Conservation (phyloP, 2,888 invertebrate species). For the Antheraea yamamai region DNA sequence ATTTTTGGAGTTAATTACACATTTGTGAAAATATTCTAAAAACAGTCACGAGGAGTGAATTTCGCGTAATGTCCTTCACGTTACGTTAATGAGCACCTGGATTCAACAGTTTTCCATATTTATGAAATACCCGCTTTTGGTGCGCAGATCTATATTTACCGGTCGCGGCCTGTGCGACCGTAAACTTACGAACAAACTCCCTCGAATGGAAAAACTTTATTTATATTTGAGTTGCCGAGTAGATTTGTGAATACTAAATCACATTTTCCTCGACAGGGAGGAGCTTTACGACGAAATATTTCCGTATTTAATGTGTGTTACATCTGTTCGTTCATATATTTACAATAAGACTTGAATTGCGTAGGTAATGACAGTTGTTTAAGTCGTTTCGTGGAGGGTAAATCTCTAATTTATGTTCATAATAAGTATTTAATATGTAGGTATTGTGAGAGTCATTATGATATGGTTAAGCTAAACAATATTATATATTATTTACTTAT, state of each 20-base stretch:
- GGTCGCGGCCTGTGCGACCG: conserved; percentile 53
- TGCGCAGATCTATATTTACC: conserved; percentile 71
- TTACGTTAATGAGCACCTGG: conserved; percentile 32
- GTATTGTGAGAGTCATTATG: too few relatives aligned
- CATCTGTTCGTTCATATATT: conserved; percentile 14
- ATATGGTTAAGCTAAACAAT: too few relatives aligned
- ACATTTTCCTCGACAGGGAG: conserved; percentile 18
- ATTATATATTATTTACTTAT: too few relatives aligned
- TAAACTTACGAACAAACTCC: conserved; percentile 65
- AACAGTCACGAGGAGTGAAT: not conserved
- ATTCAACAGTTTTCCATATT: conserved; percentile 43
- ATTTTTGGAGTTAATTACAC: not conserved
- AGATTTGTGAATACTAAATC: conserved; percentile 74
- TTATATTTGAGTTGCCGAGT: conserved; percentile 70
- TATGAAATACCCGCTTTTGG: conserved; percentile 44
- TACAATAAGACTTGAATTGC: conserved; percentile 1
- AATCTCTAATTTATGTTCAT: not conserved
- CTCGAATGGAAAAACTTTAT: conserved; percentile 76
- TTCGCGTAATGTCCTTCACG: conserved; percentile 19
- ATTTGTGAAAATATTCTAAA: not conserved
- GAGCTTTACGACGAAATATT: conserved; percentile 20
- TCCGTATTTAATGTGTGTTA: conserved; percentile 18
- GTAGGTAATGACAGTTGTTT: conserved; percentile 1
- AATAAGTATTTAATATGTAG: not conserved
- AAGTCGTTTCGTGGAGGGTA: not conserved